A percentile compares a stretch with the other conserved stretches of the same genome.
These are phyloP conservation scores for Malacoctenus gilli DNA, from an alignment of 2,797 vertebrate genomes.

Conservation along the genomic window DNA sequence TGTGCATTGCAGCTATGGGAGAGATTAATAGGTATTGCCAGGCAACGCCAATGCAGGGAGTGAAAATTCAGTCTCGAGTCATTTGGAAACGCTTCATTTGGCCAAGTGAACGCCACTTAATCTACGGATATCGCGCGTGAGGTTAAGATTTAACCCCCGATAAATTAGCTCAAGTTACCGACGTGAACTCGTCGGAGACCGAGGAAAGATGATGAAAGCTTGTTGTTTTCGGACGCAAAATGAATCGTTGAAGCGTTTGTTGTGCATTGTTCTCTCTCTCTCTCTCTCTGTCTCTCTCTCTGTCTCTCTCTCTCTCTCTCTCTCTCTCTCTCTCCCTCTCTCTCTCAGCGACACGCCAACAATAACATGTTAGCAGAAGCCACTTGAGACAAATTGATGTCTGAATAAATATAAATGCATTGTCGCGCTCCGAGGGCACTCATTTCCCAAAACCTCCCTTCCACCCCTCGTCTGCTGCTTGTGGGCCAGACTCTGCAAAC, in stretches of 20 bases:
- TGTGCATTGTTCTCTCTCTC: too few species aligned
- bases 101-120: conserved; percentile 18
- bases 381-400: conserved; percentile 39
- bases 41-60: conserved; percentile 63
- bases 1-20: conserved; percentile 58
- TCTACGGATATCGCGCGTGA: conserved; percentile 23
- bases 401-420: conserved; percentile 61
- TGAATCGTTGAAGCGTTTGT: too few species aligned
- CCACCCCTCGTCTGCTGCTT: conserved; percentile 43
- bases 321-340: too few species aligned
- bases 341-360: conserved; percentile 23
- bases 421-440: conserved; percentile 52
- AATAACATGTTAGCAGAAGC: conserved; percentile 18
- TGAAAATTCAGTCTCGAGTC: conserved; percentile 64
- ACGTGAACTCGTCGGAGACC: too few species aligned
- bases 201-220: too few species aligned
- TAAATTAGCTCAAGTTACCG: conserved; percentile 26
- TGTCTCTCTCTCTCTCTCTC: too few species aligned
- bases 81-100: conserved; percentile 63
- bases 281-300: too few species aligned
- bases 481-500: conserved; percentile 45
- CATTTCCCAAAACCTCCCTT: conserved; percentile 58
- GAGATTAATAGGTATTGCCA: conserved; percentile 74
- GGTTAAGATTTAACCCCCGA: conserved; percentile 17
- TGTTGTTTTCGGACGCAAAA: too few species aligned